Base-by-base conservation (phyloP, 2,113 vertebrate genomes). In the Bettongia penicillata region DNA sequence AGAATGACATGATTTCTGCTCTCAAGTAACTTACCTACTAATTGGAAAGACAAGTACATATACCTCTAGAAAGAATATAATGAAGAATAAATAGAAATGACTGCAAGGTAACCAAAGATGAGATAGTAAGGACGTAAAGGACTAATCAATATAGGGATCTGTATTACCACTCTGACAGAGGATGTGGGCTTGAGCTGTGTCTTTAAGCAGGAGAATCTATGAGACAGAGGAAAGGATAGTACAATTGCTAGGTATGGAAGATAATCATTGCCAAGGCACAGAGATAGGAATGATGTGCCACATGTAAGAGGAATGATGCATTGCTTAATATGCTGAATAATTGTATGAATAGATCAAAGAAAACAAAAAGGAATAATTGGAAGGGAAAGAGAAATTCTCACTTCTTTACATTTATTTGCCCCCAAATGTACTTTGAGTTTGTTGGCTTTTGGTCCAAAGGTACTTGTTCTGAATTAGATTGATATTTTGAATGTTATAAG, bases 391-490 rank as follows among this genome's bases (percentile, higher is more conserved):
- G 57, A 68, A 14, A 37, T 3, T 68, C 31, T 31, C 57, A 68
- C 3, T 37, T 9, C 57, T 28, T 68, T 68, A 68, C 84, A 84
- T 25, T 6, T 37, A 52, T 47, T 93, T 31, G 90, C 10, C 26
- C n/a, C 52, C 50, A 28, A 91, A 61, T 90, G 37, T 94, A 24
- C 26, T 25, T 93, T 51, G 9, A 89, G 92, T 95, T 94, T 43
- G 91, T 93, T 51, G 7, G 68, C 93, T 95, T 90, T 43, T 90
- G 11, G 6, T 89, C 31, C 8, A 51, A n/a, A n/a, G 9, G 0
- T 12, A 68, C 9, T 77, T 77, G 52, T 19, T 95, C 52, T n/a
- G 55, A 92, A 91, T 90, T 12, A 90, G 43, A 77, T 90, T 91
- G 26, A 89, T 90, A 90, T 89, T 89, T 91, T 93, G 84, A 89